Percentiles rank a stretch among this genome's conserved stretches.
Conservation (phyloP, 2,113 vertebrate species). For the human (Homo sapiens) region GRCh38 chr12:117495501-117496000, state of each 20-base stretch:
- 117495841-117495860: no score
- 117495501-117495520: neutral
- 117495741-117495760: neutral
- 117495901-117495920: no score
- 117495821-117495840: no score
- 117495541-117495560: neutral
- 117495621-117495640: accelerated
- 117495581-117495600: neutral
- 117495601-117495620: neutral
- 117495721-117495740: neutral
- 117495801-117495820: no score
- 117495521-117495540: neutral
- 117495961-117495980: no score
- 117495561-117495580: neutral
- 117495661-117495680: neutral
- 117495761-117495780: neutral
- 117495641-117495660: neutral
- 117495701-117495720: no score
- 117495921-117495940: no score
- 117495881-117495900: no score
- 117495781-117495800: no score
- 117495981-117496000: no score
- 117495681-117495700: neutral
- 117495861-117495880: no score
- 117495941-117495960: no score